Conservation (phyloP, 2,888 invertebrate genomes). For the Heliconius charithonia region DNA sequence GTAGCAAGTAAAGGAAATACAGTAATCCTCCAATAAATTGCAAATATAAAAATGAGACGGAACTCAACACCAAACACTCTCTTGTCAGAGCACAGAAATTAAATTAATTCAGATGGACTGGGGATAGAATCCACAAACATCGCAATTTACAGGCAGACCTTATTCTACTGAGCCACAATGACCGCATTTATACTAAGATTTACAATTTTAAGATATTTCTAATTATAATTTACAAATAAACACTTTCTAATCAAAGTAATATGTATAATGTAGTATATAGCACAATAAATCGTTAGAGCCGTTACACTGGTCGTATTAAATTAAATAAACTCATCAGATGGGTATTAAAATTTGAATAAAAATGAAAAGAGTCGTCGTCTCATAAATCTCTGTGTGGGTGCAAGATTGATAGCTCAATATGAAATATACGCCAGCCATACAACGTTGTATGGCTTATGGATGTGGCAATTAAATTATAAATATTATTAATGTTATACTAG, state of each 20-base stretch:
- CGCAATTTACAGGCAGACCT: background rate
- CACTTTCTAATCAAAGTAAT: constrained; percentile 50
- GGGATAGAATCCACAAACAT: background rate
- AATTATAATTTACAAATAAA: constrained; percentile 35
- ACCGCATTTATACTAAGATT: too few relatives aligned
- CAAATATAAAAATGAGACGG: too few relatives aligned
- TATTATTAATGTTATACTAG: background rate
- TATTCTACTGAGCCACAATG: background rate
- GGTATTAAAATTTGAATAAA: constrained; percentile 67
- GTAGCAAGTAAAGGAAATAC: too few relatives aligned
- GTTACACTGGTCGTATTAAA: constrained; percentile 50
- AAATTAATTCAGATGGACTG: background rate
- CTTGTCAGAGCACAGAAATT: background rate
- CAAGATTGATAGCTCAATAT: constrained; percentile 72
- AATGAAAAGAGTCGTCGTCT: constrained; percentile 60
- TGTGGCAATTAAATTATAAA: constrained; percentile 39
- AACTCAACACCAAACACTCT: background rate
- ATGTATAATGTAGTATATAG: constrained; percentile 49
- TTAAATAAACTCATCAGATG: constrained; percentile 64
- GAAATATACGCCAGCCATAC: constrained; percentile 61
- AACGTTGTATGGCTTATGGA: constrained; percentile 49
- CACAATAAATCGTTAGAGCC: constrained; percentile 49
- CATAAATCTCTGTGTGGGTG: constrained; percentile 68
- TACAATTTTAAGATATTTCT: too few relatives aligned
- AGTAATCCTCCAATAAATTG: too few relatives aligned